phyloP scores from a whole-genome alignment of 2,888 invertebrate genomes.

The Allolobophora icterica region DNA sequence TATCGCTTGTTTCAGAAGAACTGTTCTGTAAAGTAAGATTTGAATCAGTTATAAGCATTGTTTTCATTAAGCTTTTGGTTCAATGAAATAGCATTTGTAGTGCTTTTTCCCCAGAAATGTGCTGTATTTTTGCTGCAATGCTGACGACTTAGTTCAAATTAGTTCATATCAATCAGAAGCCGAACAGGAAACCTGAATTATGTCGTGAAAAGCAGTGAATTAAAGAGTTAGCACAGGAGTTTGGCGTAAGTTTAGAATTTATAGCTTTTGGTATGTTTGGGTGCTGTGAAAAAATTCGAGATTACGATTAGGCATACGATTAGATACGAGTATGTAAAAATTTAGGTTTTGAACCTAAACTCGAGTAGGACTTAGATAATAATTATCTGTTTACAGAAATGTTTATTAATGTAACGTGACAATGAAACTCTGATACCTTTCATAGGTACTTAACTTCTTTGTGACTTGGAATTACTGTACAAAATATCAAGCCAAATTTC shows the following conservation, averaged over 20 bases:
- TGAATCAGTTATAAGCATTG: neutral
- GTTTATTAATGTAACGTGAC: neutral
- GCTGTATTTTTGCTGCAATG: no score
- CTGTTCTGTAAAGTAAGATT: slow-evolving; percentile 9
- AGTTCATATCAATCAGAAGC: neutral
- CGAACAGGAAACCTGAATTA: neutral
- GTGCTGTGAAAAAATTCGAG: no score
- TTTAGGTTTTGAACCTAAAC: no score
- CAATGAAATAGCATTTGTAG: no score
- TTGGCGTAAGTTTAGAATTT: neutral
- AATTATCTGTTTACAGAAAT: neutral
- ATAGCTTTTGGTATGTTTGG: no score
- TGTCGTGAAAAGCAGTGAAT: no score
- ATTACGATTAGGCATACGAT: no score
- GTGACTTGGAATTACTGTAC: neutral
- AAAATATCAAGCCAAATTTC: neutral
- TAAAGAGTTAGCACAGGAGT: neutral
- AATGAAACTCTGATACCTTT: neutral
- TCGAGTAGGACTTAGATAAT: neutral
- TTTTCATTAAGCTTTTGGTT: no score
- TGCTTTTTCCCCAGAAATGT: no score
- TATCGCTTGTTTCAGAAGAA: neutral
- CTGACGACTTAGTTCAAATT: no score
- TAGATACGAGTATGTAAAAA: no score
- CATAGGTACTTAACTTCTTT: neutral